Percentiles rank a stretch among this genome's conserved stretches.
Conservation (phyloP, 2,797 vertebrate genomes). For the Chloroceryle amazona region DNA sequence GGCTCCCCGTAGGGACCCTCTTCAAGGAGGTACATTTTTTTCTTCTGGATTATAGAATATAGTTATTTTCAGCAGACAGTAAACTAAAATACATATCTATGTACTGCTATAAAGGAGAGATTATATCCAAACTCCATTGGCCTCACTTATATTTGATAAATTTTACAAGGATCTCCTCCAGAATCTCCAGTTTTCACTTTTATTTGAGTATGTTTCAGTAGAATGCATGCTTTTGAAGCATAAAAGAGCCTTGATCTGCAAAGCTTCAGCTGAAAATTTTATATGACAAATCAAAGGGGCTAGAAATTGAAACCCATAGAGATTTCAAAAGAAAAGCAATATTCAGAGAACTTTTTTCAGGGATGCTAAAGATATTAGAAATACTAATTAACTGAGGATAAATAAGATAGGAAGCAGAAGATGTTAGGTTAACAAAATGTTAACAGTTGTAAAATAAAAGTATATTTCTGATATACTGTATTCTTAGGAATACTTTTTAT, state of each 20-base stretch:
- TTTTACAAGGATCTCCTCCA: neutral
- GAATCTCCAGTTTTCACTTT: neutral
- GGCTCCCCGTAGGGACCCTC: too few species aligned
- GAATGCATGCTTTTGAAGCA: neutral
- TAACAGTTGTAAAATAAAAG: neutral
- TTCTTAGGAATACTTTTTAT: neutral
- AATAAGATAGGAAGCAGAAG: neutral
- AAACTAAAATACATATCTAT: neutral
- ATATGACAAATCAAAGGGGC: neutral
- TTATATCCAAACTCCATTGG: neutral
- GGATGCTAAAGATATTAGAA: neutral
- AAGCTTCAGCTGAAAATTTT: neutral
- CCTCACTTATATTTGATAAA: neutral
- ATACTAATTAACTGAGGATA: neutral
- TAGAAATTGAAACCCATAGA: neutral
- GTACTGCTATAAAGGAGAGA: neutral
- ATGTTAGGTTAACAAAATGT: neutral
- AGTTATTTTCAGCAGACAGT: too few species aligned
- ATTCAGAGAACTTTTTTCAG: fast-evolving
- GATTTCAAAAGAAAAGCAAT: neutral
- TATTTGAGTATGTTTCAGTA: neutral
- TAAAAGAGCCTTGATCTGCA: neutral
- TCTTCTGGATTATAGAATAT: neutral
- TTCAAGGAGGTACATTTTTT: neutral
- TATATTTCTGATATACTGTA: neutral